Conservation (phyloP, 2,113 vertebrate species). For the Tympanuchus pallidicinctus region DNA sequence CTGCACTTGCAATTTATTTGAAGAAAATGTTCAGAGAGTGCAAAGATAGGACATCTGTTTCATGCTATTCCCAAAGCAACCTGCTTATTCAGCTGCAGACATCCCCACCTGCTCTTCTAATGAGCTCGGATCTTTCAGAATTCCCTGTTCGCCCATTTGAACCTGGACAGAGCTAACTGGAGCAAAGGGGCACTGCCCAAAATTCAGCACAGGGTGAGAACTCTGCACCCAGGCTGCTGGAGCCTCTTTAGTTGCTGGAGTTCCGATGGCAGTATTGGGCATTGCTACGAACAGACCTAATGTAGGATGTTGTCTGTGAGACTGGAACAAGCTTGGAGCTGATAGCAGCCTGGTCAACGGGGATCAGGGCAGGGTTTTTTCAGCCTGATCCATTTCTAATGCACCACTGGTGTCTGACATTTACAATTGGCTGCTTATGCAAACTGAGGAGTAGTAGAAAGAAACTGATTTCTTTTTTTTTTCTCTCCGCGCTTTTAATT, state of each 20-base stretch:
- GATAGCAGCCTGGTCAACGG: background rate
- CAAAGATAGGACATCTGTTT: constrained; percentile 59
- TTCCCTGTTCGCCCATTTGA: background rate
- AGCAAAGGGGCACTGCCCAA: background rate
- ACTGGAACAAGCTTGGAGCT: background rate
- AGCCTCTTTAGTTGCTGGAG: background rate
- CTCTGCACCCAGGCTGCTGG: background rate
- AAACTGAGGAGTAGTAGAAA: constrained; percentile 18
- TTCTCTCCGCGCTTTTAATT: constrained; percentile 38
- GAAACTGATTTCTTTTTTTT: background rate
- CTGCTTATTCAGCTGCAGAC: constrained; percentile 61
- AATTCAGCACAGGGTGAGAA: background rate
- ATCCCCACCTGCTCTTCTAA: constrained; percentile 53
- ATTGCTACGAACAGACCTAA: background rate
- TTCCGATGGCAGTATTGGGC: background rate
- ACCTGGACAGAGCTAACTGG: background rate
- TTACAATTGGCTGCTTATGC: constrained; percentile 21
- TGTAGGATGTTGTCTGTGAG: background rate
- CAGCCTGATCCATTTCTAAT: background rate
- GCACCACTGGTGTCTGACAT: constrained; percentile 9
- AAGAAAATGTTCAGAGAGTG: constrained; percentile 13
- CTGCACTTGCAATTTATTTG: constrained; percentile 57
- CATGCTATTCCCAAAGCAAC: constrained; percentile 41
- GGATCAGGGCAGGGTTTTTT: background rate
- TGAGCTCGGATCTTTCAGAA: background rate